Evolutionary conservation across 2,113 vertebrate genomes (phyloP).

Genomic region (Riparia riparia): DNA sequence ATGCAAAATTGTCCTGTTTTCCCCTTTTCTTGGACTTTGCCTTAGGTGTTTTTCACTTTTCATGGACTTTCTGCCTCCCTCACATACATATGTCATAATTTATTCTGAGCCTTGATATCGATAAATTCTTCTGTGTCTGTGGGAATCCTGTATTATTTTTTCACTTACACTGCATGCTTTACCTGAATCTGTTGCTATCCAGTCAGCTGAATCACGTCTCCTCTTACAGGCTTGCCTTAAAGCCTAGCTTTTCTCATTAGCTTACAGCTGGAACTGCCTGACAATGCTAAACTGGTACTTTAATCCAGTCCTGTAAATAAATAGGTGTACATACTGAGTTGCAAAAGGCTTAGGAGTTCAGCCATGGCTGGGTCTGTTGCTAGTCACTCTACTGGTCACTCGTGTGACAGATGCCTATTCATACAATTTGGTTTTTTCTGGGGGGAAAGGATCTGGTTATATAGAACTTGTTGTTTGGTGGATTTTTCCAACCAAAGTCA

Average conservation of each 20-base stretch:
- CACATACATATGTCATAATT: background rate
- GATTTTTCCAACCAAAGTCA: background rate
- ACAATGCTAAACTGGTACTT: background rate
- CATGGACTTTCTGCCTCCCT: background rate
- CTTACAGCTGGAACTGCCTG: background rate
- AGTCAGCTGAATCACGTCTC: background rate
- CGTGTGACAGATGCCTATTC: accelerated
- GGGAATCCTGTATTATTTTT: background rate
- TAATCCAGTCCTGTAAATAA: background rate
- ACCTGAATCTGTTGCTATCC: background rate
- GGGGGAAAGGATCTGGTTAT: background rate
- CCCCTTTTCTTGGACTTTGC: background rate
- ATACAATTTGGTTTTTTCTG: background rate
- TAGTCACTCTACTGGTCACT: background rate
- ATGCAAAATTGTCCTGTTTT: background rate
- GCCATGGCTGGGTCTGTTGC: background rate
- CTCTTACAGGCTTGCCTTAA: background rate
- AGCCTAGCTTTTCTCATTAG: background rate
- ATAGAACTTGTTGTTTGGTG: background rate
- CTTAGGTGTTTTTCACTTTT: background rate
- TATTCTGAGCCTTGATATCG: background rate
- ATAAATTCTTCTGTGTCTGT: background rate
- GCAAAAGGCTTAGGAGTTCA: background rate
- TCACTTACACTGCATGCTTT: background rate
- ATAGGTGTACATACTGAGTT: background rate